Percentiles rank a stretch among this genome's conserved stretches.
These are phyloP conservation scores for Malachius bipustulatus DNA, from an alignment of 2,888 invertebrate genomes.

Conservation along the genomic window DNA sequence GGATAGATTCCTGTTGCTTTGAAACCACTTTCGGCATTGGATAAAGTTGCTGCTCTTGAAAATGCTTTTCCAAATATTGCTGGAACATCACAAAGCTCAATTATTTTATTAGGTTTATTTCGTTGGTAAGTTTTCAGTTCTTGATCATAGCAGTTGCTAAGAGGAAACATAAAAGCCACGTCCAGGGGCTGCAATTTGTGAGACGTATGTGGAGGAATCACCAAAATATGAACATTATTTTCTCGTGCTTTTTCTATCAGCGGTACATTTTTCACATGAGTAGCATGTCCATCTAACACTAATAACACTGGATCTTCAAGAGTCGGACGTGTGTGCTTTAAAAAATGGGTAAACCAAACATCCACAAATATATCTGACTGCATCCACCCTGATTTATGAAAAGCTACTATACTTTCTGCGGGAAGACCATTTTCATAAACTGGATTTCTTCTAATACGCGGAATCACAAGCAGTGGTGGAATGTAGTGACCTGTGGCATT, in stretches of 20 bases:
- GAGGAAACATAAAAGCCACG: too few relatives aligned
- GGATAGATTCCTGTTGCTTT: slow-evolving; percentile 7
- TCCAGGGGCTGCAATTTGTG: too few relatives aligned
- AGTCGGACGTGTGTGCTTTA: neutral
- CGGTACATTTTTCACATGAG: too few relatives aligned
- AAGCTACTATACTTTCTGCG: too few relatives aligned
- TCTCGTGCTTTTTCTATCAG: too few relatives aligned
- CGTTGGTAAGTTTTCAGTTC: slow-evolving; percentile 7
- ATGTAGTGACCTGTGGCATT: slow-evolving; percentile 7
- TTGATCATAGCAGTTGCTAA: neutral
- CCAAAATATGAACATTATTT: too few relatives aligned
- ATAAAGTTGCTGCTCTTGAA: slow-evolving; percentile 9
- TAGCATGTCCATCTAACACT: too few relatives aligned
- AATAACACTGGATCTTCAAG: neutral
- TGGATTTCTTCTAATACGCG: slow-evolving; percentile 5
- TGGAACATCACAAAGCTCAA: slow-evolving; percentile 7
- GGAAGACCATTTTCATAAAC: slow-evolving; percentile 5
- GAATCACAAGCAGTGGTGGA: slow-evolving; percentile 4
- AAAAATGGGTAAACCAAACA: neutral
- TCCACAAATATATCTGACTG: slow-evolving; percentile 3
- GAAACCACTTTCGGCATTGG: slow-evolving; percentile 8
- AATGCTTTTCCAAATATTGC: slow-evolving; percentile 8
- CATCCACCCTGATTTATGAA: slow-evolving; percentile 5
- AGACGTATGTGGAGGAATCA: too few relatives aligned
- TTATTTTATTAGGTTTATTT: slow-evolving; percentile 6